These are phyloP conservation scores for Aricia agestis DNA, from an alignment of 1,140 invertebrate species.

Conservation along the genomic window DNA sequence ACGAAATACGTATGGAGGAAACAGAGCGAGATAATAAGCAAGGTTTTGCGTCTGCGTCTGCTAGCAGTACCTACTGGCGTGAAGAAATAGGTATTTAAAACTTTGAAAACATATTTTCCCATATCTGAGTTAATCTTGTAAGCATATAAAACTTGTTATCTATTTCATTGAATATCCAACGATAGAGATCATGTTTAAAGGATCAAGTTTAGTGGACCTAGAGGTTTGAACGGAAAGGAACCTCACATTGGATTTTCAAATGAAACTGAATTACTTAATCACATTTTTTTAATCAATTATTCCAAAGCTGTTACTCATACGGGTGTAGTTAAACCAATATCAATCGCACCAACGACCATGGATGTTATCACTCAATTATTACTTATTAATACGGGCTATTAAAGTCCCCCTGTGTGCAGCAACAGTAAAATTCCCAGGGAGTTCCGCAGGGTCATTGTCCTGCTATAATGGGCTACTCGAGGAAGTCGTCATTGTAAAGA, in stretches of 20 bases:
- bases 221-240: too few relatives aligned
- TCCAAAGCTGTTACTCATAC: not conserved
- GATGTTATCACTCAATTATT: not conserved
- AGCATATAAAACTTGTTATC: too few relatives aligned
- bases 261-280: too few relatives aligned
- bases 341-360: not conserved
- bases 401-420: conserved; percentile 11
- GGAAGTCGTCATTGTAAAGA: conserved; percentile 18
- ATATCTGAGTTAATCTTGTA: too few relatives aligned
- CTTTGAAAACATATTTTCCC: not conserved
- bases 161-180: too few relatives aligned
- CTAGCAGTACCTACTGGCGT: not conserved
- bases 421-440: conserved; percentile 15
- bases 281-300: too few relatives aligned
- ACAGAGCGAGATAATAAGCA: not conserved
- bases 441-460: conserved; percentile 17
- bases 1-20: not conserved
- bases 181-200: too few relatives aligned
- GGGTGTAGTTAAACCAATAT: not conserved
- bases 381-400: conserved; percentile 8
- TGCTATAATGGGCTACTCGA: conserved; percentile 14
- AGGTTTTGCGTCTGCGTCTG: not conserved
- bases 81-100: not conserved
- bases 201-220: too few relatives aligned
- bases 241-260: too few relatives aligned